Base-by-base conservation (phyloP, 2,113 vertebrate species). In the Caretta caretta region DNA sequence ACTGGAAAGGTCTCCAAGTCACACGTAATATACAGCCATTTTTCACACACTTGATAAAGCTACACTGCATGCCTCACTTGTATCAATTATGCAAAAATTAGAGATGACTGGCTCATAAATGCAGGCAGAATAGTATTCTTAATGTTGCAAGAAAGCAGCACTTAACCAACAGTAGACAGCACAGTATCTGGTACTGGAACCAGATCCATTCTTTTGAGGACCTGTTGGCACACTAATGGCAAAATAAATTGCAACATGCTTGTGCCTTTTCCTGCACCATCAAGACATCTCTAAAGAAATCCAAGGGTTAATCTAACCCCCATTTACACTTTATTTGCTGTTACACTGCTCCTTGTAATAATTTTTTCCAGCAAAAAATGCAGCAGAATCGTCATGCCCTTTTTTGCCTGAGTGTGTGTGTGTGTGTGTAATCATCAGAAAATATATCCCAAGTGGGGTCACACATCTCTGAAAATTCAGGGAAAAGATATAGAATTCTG, bases 31-130 rank as follows among this genome's bases (percentile, higher is more conserved):
- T 20, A 86, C 90, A 90, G 51, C 12, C 4, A 1, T 92, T 95
- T 83, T 83, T 96, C 57, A 83, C 62, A 25, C 13, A 11, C 89
- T 93, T 90, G 51, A 90, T 54, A 93, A 86, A 91, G 89, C 17
- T 35, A 42, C 85, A 89, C 93, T 95, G 87, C 69, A 80, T 87
- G 82, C 83, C 93, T 92, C 80, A 76, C 93, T 95, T 91, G 54
- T 69, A 83, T 87, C 93, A 90, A 65, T 88, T 93, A 87, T 56
- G 83, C 46, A 92, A 88, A 96, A 87, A 83, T 16, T 31, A 85
- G 91, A 93, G 31, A 51, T 91, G 80, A 93, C 53, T 75, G 59
- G 49, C 51, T 54, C 62, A 22, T 83, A 83, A 89, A 48, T 86
- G 31, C 5, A 59, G 27, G 14, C 85, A 88, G 49, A 90, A 76